These are phyloP conservation scores for Philopedon plagiatum DNA, from an alignment of 2,888 invertebrate genomes.

Conservation along the genomic window DNA sequence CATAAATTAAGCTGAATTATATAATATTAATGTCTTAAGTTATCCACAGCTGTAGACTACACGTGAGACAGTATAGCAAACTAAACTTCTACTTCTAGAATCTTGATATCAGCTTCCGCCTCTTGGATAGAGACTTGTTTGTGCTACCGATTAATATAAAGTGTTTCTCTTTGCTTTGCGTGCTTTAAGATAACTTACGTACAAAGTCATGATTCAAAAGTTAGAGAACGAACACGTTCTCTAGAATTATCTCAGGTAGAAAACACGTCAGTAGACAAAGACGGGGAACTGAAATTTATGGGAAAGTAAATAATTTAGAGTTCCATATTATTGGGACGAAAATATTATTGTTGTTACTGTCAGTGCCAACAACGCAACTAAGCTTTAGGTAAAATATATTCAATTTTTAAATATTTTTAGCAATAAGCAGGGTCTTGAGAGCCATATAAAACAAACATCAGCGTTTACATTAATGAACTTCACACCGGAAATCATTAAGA, in stretches of 20 bases:
- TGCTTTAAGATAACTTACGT: conserved; percentile 52
- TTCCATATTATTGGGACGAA: not conserved
- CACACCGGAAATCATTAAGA: too few species aligned
- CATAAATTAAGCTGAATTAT: too few species aligned
- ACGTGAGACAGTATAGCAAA: not conserved
- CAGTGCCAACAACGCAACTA: too few species aligned
- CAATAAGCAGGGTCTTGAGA: too few species aligned
- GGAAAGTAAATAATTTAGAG: not conserved
- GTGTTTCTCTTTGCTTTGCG: conserved; percentile 51
- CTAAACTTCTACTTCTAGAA: conserved; percentile 23
- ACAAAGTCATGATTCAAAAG: conserved; percentile 54
- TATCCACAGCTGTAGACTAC: too few species aligned
- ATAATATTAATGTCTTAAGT: too few species aligned
- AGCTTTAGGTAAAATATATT: too few species aligned
- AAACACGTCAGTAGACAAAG: conserved; percentile 14
- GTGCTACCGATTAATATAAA: conserved; percentile 55
- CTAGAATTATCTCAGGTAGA: conserved; percentile 44
- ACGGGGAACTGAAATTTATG: conserved; percentile 1
- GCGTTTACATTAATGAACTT: too few species aligned
- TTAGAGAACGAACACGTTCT: conserved; percentile 31
- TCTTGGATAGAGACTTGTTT: conserved; percentile 50
- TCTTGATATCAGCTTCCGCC: conserved; percentile 33
- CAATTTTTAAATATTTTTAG: too few species aligned
- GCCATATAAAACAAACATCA: too few species aligned
- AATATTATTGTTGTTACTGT: not conserved